phyloP scores from a whole-genome alignment of 2,797 vertebrate species.

The Spinus olivaceus region DNA sequence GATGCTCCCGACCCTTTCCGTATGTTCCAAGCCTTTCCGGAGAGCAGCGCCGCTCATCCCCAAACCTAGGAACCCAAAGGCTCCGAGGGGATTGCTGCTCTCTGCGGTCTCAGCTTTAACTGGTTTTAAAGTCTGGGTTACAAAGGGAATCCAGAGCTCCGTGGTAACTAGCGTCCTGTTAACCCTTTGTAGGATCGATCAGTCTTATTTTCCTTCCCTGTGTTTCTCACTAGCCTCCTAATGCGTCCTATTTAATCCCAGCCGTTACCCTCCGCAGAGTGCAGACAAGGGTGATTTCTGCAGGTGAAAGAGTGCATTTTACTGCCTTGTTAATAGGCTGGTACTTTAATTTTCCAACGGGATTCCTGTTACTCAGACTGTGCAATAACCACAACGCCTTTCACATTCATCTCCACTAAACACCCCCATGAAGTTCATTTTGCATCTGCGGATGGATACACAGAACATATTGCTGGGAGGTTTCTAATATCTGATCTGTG shows the following conservation, averaged over 20 bases:
- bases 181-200: background rate
- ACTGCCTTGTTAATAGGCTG: background rate
- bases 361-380: background rate
- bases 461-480: background rate
- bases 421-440: background rate
- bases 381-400: background rate
- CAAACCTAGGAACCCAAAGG: background rate
- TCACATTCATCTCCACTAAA: background rate
- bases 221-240: background rate
- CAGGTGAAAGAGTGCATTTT: background rate
- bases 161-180: background rate
- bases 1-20: background rate
- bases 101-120: background rate
- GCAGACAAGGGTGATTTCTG: background rate
- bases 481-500: background rate
- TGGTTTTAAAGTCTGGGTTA: background rate
- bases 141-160: background rate
- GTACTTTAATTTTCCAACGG: background rate
- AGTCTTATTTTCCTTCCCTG: background rate
- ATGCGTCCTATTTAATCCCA: background rate
- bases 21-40: background rate
- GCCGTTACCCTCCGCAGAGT: background rate
- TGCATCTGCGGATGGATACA: background rate
- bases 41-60: background rate
- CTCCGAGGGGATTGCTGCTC: background rate